These are phyloP conservation scores for Amia ocellicauda DNA, from an alignment of 2,113 vertebrate species.

Conservation along the genomic window DNA sequence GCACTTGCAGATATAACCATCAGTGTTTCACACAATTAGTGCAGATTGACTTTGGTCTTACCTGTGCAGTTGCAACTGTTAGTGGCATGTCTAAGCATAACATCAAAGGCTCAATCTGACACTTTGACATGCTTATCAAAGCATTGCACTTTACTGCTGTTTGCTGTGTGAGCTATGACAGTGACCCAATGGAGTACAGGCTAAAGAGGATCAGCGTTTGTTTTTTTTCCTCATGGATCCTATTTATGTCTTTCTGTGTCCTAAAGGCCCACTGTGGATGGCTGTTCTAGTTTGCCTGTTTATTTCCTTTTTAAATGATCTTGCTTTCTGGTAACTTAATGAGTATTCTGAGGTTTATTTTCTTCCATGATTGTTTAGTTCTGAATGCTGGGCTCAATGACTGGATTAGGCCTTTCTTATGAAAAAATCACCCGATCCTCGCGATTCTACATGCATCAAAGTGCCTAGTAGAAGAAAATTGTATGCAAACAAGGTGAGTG, in stretches of 20 bases:
- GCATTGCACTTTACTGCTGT: neutral
- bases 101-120: neutral
- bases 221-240: neutral
- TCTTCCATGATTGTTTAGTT: too few relatives aligned
- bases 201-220: constrained; percentile 47
- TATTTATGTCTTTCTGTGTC: constrained; percentile 33
- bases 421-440: too few relatives aligned
- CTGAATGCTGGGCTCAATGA: too few relatives aligned
- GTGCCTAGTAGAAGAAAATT: too few relatives aligned
- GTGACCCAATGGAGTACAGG: constrained; percentile 21
- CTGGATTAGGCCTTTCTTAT: too few relatives aligned
- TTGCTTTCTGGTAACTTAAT: too few relatives aligned
- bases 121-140: neutral
- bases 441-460: too few relatives aligned
- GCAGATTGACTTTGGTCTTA: too few relatives aligned
- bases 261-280: neutral
- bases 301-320: too few relatives aligned
- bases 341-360: too few relatives aligned
- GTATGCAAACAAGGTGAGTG: too few relatives aligned
- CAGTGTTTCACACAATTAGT: neutral
- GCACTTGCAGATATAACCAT: neutral
- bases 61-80: neutral
- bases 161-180: constrained; percentile 28
- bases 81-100: neutral
- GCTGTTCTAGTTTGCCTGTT: too few relatives aligned